Evolutionary conservation across 1,140 invertebrate species (phyloP).

Genomic region (Hyphantria cunea): DNA sequence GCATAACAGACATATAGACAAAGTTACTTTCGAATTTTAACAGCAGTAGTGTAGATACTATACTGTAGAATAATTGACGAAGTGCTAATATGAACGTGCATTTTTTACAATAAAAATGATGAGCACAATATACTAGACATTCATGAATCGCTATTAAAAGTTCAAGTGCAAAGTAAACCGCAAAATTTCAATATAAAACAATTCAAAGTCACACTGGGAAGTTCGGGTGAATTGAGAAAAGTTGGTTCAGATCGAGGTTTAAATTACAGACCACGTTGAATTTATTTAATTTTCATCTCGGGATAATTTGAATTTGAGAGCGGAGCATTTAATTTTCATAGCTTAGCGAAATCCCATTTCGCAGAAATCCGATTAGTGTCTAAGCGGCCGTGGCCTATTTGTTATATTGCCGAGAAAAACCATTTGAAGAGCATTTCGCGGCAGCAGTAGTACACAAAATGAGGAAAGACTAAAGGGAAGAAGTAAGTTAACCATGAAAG

Average conservation of each 20-base stretch:
- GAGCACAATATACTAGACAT: too few species aligned
- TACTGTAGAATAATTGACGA: too few species aligned
- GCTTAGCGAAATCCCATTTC: conserved; percentile 53
- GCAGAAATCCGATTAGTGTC: conserved; percentile 51
- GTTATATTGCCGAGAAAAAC: conserved; percentile 57
- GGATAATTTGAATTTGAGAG: conserved; percentile 48
- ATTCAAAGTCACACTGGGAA: conserved; percentile 20
- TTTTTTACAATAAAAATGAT: too few species aligned
- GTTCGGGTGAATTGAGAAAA: conserved; percentile 38
- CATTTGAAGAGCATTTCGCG: conserved; percentile 44
- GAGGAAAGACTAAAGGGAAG: conserved; percentile 50
- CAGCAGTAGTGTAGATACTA: too few species aligned
- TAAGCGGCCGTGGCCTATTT: conserved; percentile 57
- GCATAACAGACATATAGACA: too few species aligned
- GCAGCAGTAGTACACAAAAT: conserved; percentile 36
- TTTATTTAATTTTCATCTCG: conserved; percentile 55
- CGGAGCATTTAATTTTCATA: conserved; percentile 57
- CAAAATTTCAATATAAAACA: conserved; percentile 28
- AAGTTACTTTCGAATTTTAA: too few species aligned
- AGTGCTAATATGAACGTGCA: too few species aligned
- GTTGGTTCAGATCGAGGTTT: conserved; percentile 39
- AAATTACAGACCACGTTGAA: conserved; percentile 42
- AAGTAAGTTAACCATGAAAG: conserved; percentile 64
- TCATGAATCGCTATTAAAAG: conserved; percentile 2
- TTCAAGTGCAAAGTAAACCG: not conserved